Percentiles rank a stretch among this genome's conserved stretches.
Conservation (phyloP, 2,888 invertebrate species). For the Colletes collaris region DNA sequence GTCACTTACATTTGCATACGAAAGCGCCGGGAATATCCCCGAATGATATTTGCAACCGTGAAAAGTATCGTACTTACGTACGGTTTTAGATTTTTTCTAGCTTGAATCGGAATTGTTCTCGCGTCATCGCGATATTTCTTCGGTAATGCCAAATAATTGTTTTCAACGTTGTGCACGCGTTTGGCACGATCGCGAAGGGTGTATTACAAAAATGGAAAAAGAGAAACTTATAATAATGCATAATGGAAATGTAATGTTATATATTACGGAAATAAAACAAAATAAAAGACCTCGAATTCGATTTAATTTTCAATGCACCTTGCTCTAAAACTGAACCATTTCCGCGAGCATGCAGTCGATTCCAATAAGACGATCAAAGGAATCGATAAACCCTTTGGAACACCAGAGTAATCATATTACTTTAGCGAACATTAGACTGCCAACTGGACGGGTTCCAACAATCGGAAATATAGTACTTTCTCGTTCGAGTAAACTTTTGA, state of each 20-base stretch:
- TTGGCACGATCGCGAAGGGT: neutral
- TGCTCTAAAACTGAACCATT: no score
- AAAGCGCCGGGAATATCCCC: constrained; percentile 49
- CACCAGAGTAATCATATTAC: constrained; percentile 20
- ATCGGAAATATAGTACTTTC: constrained; percentile 8
- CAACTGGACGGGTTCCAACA: constrained; percentile 56
- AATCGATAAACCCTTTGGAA: constrained; percentile 19
- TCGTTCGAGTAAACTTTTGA: constrained; percentile 19
- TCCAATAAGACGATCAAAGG: neutral
- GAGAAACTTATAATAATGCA: neutral
- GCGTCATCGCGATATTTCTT: no score
- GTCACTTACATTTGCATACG: constrained; percentile 63
- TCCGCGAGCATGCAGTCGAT: neutral
- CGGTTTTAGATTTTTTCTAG: constrained; percentile 11
- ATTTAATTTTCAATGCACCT: no score
- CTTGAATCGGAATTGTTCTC: no score
- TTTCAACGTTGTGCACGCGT: neutral
- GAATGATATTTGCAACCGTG: constrained; percentile 51
- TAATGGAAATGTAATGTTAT: no score
- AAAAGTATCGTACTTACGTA: constrained; percentile 38
- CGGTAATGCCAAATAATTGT: no score
- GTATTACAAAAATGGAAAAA: neutral
- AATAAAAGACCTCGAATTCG: no score
- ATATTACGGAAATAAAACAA: no score
- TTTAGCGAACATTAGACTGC: constrained; percentile 32